Base-by-base conservation (phyloP, 2,797 vertebrate species). In the Tangara arthus region DNA sequence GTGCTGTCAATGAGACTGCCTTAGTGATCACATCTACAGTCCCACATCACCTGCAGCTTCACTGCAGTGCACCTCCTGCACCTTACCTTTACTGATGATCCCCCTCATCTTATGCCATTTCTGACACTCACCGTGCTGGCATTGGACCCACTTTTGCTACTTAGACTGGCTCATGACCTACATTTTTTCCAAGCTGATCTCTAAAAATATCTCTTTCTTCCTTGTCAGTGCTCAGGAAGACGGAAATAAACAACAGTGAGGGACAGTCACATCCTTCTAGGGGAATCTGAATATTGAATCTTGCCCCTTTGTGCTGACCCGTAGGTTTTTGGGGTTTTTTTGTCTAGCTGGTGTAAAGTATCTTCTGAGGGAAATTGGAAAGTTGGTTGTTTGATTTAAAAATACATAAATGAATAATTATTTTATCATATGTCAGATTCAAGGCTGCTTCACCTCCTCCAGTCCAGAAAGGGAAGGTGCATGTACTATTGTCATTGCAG, bases 71-170 rank as follows among this genome's bases (percentile, higher is more conserved):
- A 59, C 9, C 28, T 72, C 52, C 23, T 83, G 49, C n/a, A n/a
- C 52, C 26, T 57, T 66, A 8, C 49, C 13, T 65, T 78, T 68
- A 17, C 28, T 78, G 22, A 53, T 2, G 0, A 34, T 27, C 18
- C 27, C n/a, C 18, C 19, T 77, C 3, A 1, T 50, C 22, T 76
- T 46, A 17, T 0, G 0, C n/a, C 12, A 12, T 44, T 89, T 87
- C 50, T 78, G 32, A 55, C 17, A 30, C 0, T 11, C 27, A 32
- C n/a, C 0, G 0, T 41, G 35, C 83, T 87, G 46, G 37, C 44
- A 23, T 23, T 20, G 21, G 70, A 15, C 24, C 8, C 28, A 3
- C n/a, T 46, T 42, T 65, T 57, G 30, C 61, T 56, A 8, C 14
- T 72, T 39, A 61, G 44, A n/a, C 21, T 87, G 50, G 24, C 32